Conservation (phyloP, 1,140 invertebrate species). For the Fopius arisanus region DNA sequence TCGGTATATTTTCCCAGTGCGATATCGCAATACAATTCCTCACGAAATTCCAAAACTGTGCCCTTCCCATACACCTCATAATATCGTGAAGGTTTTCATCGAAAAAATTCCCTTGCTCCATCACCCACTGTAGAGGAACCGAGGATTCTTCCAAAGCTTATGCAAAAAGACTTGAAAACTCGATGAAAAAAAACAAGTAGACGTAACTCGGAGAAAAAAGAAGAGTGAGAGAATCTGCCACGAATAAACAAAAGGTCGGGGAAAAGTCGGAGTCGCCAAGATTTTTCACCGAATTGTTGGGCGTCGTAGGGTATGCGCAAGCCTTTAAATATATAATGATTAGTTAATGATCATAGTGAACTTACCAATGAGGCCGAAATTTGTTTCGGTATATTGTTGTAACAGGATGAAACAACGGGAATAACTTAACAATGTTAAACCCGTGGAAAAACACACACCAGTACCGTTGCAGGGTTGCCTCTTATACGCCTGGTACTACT, state of each 20-base stretch:
- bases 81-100: constrained; percentile 8
- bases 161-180: neutral
- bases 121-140: neutral
- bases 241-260: constrained; percentile 61
- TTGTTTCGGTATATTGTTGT: constrained; percentile 46
- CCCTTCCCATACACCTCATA: constrained; percentile 26
- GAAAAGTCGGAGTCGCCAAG: constrained; percentile 31
- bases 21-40: constrained; percentile 35
- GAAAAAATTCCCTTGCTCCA: neutral
- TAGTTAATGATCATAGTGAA: constrained; percentile 24
- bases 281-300: constrained; percentile 40
- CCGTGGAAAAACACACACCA: constrained; percentile 48
- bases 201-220: neutral
- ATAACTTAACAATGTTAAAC: constrained; percentile 40
- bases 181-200: neutral
- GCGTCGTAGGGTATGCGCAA: neutral
- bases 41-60: constrained; percentile 32
- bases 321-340: constrained; percentile 5
- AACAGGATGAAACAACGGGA: constrained; percentile 47
- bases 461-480: constrained; percentile 59
- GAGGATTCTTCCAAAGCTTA: neutral
- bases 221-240: constrained; percentile 47
- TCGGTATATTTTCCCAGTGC: constrained; percentile 48
- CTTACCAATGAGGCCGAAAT: constrained; percentile 57
- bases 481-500: constrained; percentile 52